Evolutionary conservation across 92 coral and sea anemone species (phyloP).

Genomic region (Palythoa grandis): DNA sequence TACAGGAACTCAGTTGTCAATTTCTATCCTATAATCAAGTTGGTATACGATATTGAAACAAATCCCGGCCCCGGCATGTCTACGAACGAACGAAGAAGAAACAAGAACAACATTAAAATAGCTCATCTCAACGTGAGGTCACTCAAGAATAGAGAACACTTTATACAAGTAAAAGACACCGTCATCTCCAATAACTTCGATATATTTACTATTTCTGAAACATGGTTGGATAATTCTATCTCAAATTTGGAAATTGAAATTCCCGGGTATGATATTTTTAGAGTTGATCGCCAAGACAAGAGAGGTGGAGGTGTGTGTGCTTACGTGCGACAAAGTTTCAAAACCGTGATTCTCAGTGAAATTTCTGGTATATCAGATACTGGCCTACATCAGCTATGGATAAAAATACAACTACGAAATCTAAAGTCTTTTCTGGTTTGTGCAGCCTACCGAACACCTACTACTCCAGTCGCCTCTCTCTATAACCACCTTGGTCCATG

Average conservation of each 20-base stretch:
- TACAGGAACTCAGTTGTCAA: constrained; percentile 48
- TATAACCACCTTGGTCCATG: constrained; percentile 49
- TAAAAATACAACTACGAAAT: constrained; percentile 58
- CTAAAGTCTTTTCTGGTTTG: constrained; percentile 54
- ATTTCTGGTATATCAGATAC: constrained; percentile 48
- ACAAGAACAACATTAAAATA: constrained; percentile 41
- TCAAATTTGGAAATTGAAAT: constrained; percentile 68
- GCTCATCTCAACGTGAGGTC: constrained; percentile 65
- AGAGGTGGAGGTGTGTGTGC: constrained; percentile 61
- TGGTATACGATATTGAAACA: constrained; percentile 49
- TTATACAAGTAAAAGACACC: constrained; percentile 55
- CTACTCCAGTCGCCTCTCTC: constrained; percentile 41
- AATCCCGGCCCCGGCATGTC: constrained; percentile 54
- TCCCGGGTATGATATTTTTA: constrained; percentile 60
- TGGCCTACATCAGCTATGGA: constrained; percentile 66
- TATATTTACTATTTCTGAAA: constrained; percentile 69
- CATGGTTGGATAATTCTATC: constrained; percentile 66
- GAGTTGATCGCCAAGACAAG: constrained; percentile 68
- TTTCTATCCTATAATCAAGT: constrained; percentile 43
- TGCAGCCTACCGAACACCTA: constrained; percentile 56
- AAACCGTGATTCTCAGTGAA: constrained; percentile 47
- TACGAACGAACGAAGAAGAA: constrained; percentile 39
- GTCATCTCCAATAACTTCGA: constrained; percentile 56
- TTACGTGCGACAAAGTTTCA: constrained; percentile 54
- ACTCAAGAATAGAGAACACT: constrained; percentile 65